These are phyloP conservation scores for Drosophila kokeensis DNA, from an alignment of 2,888 invertebrate genomes.

Conservation along the genomic window DNA sequence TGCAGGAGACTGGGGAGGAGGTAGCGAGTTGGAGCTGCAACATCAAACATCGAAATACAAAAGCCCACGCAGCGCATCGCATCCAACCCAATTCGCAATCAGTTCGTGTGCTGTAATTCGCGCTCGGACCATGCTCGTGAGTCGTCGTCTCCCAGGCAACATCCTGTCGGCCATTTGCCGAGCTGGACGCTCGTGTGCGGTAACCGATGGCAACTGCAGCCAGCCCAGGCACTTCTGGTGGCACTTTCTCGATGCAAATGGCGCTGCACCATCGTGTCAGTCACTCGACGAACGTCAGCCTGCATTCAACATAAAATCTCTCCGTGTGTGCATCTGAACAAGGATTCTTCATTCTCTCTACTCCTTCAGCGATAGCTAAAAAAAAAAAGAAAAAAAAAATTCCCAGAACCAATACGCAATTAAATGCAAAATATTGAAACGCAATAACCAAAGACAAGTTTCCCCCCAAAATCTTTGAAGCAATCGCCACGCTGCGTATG, in stretches of 20 bases:
- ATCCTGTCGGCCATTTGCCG: slow-evolving; percentile 49
- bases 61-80: slow-evolving; percentile 54
- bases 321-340: slow-evolving; percentile 10
- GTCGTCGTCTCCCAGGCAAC: slow-evolving; percentile 23
- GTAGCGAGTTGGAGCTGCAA: slow-evolving; percentile 11
- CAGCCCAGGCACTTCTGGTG: slow-evolving; percentile 26
- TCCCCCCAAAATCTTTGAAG: not conserved
- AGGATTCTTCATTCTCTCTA: slow-evolving; percentile 15
- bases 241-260: slow-evolving; percentile 60
- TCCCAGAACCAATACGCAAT: slow-evolving; percentile 30
- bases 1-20: not conserved
- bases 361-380: slow-evolving; percentile 11
- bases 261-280: slow-evolving; percentile 64
- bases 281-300: slow-evolving; percentile 73
- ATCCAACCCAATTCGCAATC: slow-evolving; percentile 23
- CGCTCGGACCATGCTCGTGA: not conserved
- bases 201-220: slow-evolving; percentile 40
- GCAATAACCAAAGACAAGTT: slow-evolving; percentile 7
- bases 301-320: slow-evolving; percentile 71
- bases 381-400: not conserved
- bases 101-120: slow-evolving; percentile 20
- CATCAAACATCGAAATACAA: slow-evolving; percentile 15
- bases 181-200: slow-evolving; percentile 21
- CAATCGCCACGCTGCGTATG: slow-evolving; percentile 41
- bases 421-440: slow-evolving; percentile 25